Base-by-base conservation (phyloP, 1,140 invertebrate genomes). In the Drosophila repletoides region DNA sequence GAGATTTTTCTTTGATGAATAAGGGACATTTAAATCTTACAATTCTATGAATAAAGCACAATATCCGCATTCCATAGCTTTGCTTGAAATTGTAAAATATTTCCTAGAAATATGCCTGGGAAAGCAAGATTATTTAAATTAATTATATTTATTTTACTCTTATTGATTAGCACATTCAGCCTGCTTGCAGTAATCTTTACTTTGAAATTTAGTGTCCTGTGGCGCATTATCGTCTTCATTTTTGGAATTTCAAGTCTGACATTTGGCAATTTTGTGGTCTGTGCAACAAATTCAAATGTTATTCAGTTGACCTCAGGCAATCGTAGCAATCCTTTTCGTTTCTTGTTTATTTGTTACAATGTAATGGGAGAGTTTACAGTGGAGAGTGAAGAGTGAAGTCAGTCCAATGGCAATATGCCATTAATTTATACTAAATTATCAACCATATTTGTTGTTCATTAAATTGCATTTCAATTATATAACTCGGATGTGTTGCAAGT, bases 351-450 rank as follows among this genome's bases (percentile, higher is more conserved):
- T 49, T 69, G 53, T 43, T 31, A 45, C 46, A 31, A 64, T 36
- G n/a, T n/a, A 12, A n/a, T n/a, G n/a, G n/a, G n/a, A n/a, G n/a
- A n/a, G n/a, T n/a, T n/a, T n/a, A n/a, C n/a, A n/a, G n/a, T 19
- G 19, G 10, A 5, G 9, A 21, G 14, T 28, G 5, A 46, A 68
- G n/a, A n/a, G n/a, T n/a, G n/a, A n/a, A n/a, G n/a, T n/a, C n/a
- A n/a, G 9, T 19, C 33, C 31, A 68, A 66, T 33, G 48, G 15
- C 63, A 69, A 69, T 69, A 56, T 71, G 59, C 56, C 49, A 74
- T 84, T 84, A 83, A 83, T 83, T 79, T 79, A 38, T 53, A 74
- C 56, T 75, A 17, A 74, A 84, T 83, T 79, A 83, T 84, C 74
- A 49, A 58, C 24, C 61, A 72, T 71, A 84, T 83, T 79, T 84